phyloP scores from a whole-genome alignment of 92 coral and sea anemone genomes.

The Muricea muricata region DNA sequence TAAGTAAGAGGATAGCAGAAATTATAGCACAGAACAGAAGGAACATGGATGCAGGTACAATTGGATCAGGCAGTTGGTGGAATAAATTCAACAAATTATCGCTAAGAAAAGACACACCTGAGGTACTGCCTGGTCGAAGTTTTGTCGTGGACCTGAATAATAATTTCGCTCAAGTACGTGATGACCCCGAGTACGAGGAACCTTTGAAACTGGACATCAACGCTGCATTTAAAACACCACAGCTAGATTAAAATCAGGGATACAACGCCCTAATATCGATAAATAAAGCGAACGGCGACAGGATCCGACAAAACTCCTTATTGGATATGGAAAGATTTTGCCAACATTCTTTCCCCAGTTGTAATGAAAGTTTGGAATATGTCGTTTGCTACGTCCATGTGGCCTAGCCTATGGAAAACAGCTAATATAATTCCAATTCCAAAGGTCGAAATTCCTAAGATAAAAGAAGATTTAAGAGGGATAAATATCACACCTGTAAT shows the following conservation, averaged over 20 bases:
- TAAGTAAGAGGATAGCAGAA: neutral
- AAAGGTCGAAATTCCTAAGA: constrained; percentile 60
- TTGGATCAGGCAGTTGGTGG: neutral
- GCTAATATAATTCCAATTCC: constrained; percentile 66
- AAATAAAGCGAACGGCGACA: neutral
- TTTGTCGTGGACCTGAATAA: neutral
- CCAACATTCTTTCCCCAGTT: constrained; percentile 28
- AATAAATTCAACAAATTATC: neutral
- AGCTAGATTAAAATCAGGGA: neutral
- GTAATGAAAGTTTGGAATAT: constrained; percentile 48
- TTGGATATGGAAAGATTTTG: constrained; percentile 33
- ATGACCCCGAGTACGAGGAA: neutral
- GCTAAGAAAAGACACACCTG: neutral
- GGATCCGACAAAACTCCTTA: constrained; percentile 4
- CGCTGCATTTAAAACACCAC: neutral
- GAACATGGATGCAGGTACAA: neutral
- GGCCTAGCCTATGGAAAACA: constrained; percentile 60
- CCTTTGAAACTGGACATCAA: neutral
- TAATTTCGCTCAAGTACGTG: neutral
- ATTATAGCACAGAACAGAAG: neutral
- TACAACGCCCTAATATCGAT: neutral
- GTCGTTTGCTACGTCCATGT: constrained; percentile 38
- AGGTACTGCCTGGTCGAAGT: neutral
- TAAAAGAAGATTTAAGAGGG: constrained; percentile 51
- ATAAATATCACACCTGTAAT: constrained; percentile 66